phyloP scores from a whole-genome alignment of 2,797 vertebrate genomes.

The Eupleurogrammus muticus region DNA sequence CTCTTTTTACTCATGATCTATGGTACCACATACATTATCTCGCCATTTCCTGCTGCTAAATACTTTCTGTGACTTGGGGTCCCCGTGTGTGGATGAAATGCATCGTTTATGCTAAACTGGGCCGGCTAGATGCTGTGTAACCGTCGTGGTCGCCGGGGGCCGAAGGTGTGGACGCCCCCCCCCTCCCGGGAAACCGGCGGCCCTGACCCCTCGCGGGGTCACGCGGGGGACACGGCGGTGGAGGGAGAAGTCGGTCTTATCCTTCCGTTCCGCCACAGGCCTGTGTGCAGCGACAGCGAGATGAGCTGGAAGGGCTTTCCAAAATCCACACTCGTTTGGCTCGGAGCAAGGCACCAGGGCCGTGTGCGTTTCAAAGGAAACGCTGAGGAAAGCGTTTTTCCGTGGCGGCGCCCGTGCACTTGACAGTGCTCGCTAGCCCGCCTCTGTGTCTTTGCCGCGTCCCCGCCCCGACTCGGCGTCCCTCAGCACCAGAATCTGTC shows the following conservation, averaged over 20 bases:
- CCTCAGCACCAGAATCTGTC: slow-evolving; percentile 76
- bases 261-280: slow-evolving; percentile 68
- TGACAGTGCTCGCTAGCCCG: slow-evolving; percentile 62
- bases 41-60: slow-evolving; percentile 7
- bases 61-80: slow-evolving; percentile 3
- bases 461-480: slow-evolving; percentile 53
- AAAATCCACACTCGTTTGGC: slow-evolving; percentile 79
- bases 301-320: slow-evolving; percentile 76
- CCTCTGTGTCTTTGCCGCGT: slow-evolving; percentile 60
- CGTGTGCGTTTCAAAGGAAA: slow-evolving; percentile 80
- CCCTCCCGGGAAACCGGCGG: slow-evolving; percentile 35
- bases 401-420: slow-evolving; percentile 67
- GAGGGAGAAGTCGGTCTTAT: slow-evolving; percentile 73
- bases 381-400: slow-evolving; percentile 82
- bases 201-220: slow-evolving; percentile 74
- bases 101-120: slow-evolving; percentile 3
- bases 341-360: slow-evolving; percentile 64
- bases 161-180: slow-evolving; percentile 50
- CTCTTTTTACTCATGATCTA: slow-evolving; percentile 2
- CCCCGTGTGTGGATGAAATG: slow-evolving; percentile 4
- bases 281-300: slow-evolving; percentile 76
- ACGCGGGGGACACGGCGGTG: slow-evolving; percentile 66
- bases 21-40: neutral
- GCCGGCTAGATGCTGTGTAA: slow-evolving; percentile 13
- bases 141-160: slow-evolving; percentile 7